phyloP scores from a whole-genome alignment of 1,140 invertebrate species.

The Microvelia longipes region DNA sequence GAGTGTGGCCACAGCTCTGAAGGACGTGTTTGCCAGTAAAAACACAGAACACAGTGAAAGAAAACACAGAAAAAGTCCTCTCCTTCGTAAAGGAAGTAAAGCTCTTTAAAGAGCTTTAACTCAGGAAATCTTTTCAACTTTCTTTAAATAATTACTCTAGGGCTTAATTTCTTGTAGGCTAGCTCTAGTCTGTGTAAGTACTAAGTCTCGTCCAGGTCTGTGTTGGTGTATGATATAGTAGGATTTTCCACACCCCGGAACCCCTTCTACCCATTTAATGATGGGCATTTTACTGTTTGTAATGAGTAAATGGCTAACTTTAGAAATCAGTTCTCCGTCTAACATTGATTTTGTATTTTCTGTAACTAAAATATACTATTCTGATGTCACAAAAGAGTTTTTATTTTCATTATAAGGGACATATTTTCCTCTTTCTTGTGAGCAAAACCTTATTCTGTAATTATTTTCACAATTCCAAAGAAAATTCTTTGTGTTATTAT shows the following conservation, averaged over 20 bases:
- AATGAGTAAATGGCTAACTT: not conserved
- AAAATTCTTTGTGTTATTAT: not conserved
- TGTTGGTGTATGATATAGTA: not conserved
- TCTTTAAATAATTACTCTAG: too few relatives aligned
- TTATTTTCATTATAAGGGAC: not conserved
- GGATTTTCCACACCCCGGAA: not conserved
- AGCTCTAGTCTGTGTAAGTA: not conserved
- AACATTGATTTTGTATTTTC: not conserved
- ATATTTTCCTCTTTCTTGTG: not conserved
- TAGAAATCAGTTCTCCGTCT: not conserved
- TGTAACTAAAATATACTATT: not conserved
- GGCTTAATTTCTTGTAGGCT: not conserved
- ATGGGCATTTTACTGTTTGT: not conserved
- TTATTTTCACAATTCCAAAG: not conserved
- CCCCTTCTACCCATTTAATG: not conserved
- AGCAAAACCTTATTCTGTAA: not conserved
- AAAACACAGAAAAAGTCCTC: too few relatives aligned
- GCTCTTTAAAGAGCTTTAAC: too few relatives aligned
- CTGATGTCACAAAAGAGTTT: not conserved
- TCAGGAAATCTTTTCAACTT: too few relatives aligned
- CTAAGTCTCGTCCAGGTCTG: not conserved
- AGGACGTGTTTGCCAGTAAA: too few relatives aligned
- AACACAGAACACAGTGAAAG: too few relatives aligned
- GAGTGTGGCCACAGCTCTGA: too few relatives aligned
- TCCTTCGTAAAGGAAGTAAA: too few relatives aligned